These are phyloP conservation scores for Scaptomyza reducta DNA, from an alignment of 2,888 invertebrate species.

Conservation along the genomic window DNA sequence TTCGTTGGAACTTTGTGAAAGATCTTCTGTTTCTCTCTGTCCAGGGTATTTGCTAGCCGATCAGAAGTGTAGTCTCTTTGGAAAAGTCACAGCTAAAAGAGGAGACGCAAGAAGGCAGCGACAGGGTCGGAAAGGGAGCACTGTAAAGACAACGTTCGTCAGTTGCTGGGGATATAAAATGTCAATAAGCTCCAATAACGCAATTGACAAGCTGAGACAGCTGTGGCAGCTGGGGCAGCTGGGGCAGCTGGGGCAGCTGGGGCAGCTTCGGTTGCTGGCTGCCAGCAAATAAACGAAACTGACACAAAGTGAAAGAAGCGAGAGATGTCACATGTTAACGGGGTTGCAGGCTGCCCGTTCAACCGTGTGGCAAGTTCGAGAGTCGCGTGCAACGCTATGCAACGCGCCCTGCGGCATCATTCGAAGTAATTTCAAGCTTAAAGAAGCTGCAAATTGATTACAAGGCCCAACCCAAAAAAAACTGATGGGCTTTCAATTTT, in stretches of 20 bases:
- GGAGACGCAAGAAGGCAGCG: background rate
- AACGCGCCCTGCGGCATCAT: slow-evolving; percentile 43
- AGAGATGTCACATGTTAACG: slow-evolving; percentile 15
- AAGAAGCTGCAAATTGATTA: slow-evolving; percentile 71
- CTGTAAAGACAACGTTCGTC: slow-evolving; percentile 30
- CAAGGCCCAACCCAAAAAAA: slow-evolving; percentile 6
- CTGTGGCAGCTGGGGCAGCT: too few species aligned
- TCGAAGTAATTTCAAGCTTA: slow-evolving; percentile 75
- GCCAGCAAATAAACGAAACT: slow-evolving; percentile 36
- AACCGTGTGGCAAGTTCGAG: slow-evolving; percentile 57
- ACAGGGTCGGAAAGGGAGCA: background rate
- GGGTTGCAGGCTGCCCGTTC: slow-evolving; percentile 48
- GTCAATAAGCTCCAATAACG: slow-evolving; percentile 79
- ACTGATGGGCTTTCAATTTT: slow-evolving; percentile 34
- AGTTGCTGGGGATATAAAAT: slow-evolving; percentile 70
- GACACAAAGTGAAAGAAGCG: slow-evolving; percentile 8
- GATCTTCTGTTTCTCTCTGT: background rate
- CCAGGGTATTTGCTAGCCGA: slow-evolving; percentile 9
- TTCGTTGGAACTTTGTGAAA: background rate
- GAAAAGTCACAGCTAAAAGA: background rate
- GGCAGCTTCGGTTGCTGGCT: slow-evolving; percentile 47
- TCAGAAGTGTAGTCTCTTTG: background rate
- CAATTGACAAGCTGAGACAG: slow-evolving; percentile 73
- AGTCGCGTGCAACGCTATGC: slow-evolving; percentile 53
- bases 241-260: slow-evolving; percentile 28